A percentile compares a stretch with the other conserved stretches of the same genome.
Conservation (phyloP, 1,140 invertebrate species). For the Drosophila pseudoananassae region DNA sequence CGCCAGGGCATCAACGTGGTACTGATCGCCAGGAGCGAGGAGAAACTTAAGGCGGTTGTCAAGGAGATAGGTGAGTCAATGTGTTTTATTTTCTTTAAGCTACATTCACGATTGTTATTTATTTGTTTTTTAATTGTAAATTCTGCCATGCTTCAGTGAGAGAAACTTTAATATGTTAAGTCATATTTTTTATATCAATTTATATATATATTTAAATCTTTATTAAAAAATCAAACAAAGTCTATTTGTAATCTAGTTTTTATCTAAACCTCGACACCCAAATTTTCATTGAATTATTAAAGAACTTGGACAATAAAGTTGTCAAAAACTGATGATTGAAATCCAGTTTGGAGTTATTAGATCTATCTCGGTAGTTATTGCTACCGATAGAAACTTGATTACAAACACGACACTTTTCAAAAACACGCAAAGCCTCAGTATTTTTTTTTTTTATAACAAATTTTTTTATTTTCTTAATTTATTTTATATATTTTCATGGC, state of each 20-base stretch:
- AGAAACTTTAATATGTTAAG: too few species aligned
- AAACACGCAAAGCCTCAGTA: slow-evolving; percentile 18
- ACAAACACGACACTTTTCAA: slow-evolving; percentile 5
- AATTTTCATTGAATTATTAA: background rate
- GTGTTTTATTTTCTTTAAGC: background rate
- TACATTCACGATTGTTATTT: background rate
- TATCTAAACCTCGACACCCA: too few species aligned
- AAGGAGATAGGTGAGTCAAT: slow-evolving; percentile 89
- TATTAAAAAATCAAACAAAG: too few species aligned
- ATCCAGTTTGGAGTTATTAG: background rate
- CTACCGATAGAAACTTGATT: slow-evolving; percentile 1
- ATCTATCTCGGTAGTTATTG: background rate
- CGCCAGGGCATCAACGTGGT: slow-evolving; percentile 91
- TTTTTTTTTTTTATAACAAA: background rate
- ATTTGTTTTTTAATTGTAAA: background rate
- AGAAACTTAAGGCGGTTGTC: slow-evolving; percentile 90
- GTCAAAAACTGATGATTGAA: background rate
- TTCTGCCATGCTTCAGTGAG: background rate
- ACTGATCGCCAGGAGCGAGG: slow-evolving; percentile 91
- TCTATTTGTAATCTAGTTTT: too few species aligned
- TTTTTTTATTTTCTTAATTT: background rate
- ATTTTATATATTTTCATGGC: background rate
- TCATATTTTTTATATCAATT: too few species aligned
- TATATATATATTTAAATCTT: too few species aligned
- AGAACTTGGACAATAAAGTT: slow-evolving; percentile 4